These are phyloP conservation scores for zebrafish (Danio rerio) DNA, from an alignment of 2,113 vertebrate genomes.

Conservation along the genomic window DNA sequence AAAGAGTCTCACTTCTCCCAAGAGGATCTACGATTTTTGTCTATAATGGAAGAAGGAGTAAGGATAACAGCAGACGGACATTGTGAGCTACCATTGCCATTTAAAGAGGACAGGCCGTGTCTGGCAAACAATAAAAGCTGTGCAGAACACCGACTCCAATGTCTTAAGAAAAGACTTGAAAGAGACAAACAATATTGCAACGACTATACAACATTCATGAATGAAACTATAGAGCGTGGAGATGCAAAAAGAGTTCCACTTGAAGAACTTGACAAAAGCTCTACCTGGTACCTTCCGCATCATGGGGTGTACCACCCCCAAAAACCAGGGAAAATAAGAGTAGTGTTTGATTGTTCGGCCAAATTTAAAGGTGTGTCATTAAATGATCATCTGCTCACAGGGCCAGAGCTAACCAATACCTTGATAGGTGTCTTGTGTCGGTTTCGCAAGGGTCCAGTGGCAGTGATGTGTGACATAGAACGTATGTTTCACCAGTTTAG, in stretches of 20 bases:
- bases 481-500: constrained; percentile 51
- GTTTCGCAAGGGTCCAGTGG: constrained; percentile 43
- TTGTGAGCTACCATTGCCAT: constrained; percentile 32
- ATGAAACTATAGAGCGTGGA: constrained; percentile 14
- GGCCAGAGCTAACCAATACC: constrained; percentile 43
- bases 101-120: constrained; percentile 33
- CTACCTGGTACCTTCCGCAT: constrained; percentile 41
- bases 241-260: constrained; percentile 23
- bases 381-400: constrained; percentile 43
- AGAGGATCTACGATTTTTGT: constrained; percentile 21
- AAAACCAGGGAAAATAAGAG: constrained; percentile 47
- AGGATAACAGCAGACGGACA: background rate
- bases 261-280: constrained; percentile 4
- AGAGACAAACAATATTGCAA: constrained; percentile 35
- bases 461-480: constrained; percentile 41
- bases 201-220: constrained; percentile 37
- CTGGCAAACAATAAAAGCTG: constrained; percentile 27
- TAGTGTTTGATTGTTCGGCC: constrained; percentile 34
- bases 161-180: constrained; percentile 32
- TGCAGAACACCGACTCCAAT: background rate
- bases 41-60: constrained; percentile 25
- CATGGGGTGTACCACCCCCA: constrained; percentile 50
- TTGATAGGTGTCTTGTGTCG: constrained; percentile 37
- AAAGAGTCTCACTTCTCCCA: constrained; percentile 18
- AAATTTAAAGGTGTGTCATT: constrained; percentile 27